Base-by-base conservation (phyloP, 2,888 invertebrate species). In the Tinea trinotella region DNA sequence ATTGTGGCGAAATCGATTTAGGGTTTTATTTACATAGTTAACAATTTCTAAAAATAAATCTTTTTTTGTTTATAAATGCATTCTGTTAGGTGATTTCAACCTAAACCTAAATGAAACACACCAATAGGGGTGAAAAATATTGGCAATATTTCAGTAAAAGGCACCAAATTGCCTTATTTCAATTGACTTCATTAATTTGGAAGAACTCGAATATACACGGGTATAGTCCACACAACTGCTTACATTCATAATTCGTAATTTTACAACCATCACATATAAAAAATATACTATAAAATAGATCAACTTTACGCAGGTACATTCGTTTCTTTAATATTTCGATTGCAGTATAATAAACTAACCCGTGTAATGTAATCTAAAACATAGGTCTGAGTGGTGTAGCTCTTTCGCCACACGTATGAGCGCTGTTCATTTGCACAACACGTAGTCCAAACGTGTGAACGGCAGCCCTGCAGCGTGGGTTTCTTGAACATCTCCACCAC, bases 341-440 rank as follows among this genome's bases (percentile, higher is more conserved):
- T 30, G 30, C 30, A 30, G 30, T 30, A 30, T n/a, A 40, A 40
- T 15, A 40, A 15, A 40, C 40, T 15, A 40, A n/a, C 40, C 40
- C 15, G 40, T 40, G 40, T 40, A 40, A 40, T 12, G 40, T 40
- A 24, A 22, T 54, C 34, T 55, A 83, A 64, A 85, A 85, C 84
- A 85, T 85, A 55, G 85, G 84, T 58, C 78, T 67, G 20, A 84
- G 70, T 0, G 85, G 85, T 1, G 83, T 83, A 40, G 85, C 85
- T 53, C 85, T 78, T 40, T 84, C 85, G 34, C 85, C 85, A 57
- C 85, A 85, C 3, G 85, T 85, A 58, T 86, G 84, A 1, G 84
- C 79, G 61, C 84, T 85, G 64, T 85, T 86, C 83, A 85, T 84
- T 60, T 85, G 84, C 52, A 85, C 85, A 49, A 85, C 84, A 52